Conservation (phyloP, 2,888 invertebrate species). For the Thera britannica region DNA sequence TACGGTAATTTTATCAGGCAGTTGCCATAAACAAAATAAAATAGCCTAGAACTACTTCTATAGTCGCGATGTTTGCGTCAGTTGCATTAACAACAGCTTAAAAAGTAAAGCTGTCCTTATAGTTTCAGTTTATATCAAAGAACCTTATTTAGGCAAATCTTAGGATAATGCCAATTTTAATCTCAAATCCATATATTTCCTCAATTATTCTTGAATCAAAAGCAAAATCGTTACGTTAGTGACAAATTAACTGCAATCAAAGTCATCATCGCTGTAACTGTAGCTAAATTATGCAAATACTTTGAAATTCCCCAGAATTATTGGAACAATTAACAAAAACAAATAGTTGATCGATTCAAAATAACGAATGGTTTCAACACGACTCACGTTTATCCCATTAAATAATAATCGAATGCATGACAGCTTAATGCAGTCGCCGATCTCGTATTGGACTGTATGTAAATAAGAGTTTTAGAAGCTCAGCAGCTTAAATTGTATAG, state of each 20-base stretch:
- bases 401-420: slow-evolving; percentile 64
- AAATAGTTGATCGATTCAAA: slow-evolving; percentile 37
- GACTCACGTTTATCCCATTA: slow-evolving; percentile 50
- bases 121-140: no score
- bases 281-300: slow-evolving; percentile 15
- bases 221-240: background rate
- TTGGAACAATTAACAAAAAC: slow-evolving; percentile 37
- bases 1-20: slow-evolving; percentile 5
- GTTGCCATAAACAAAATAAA: background rate
- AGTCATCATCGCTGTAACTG: background rate
- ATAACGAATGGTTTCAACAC: slow-evolving; percentile 42
- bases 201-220: no score
- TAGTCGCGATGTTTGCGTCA: background rate
- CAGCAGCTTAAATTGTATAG: slow-evolving; percentile 41
- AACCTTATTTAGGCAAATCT: no score
- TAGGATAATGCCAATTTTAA: no score
- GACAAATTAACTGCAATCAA: background rate
- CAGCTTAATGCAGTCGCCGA: slow-evolving; percentile 65
- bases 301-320: slow-evolving; percentile 12
- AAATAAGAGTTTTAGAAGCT: slow-evolving; percentile 62
- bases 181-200: no score
- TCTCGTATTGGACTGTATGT: slow-evolving; percentile 54
- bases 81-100: no score
- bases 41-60: background rate
- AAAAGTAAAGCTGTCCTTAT: no score